Base-by-base conservation (phyloP, 2,113 vertebrate species). In the Gopherus evgoodei region DNA sequence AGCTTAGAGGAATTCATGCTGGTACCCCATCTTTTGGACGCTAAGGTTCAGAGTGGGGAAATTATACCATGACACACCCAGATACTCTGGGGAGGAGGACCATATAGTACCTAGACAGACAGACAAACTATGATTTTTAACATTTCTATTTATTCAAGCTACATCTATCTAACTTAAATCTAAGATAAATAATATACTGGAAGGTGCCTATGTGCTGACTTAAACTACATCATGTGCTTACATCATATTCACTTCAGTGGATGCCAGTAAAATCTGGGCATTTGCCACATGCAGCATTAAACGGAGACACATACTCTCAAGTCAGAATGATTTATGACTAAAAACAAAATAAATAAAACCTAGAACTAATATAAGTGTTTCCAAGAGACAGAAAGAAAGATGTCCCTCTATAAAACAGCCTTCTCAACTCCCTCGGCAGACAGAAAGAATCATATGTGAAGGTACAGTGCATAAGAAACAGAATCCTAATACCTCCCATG, bases 161-260 rank as follows among this genome's bases (percentile, higher is more conserved):
- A 4, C 62, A 29, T 16, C 84, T 29, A 19, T 75, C 83, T 0
- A 0, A 44, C 25, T 3, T 8, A 42, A 21, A 49, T 0, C 3
- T 29, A 24, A 35, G 38, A 1, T 3, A 65, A 16, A 52, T 52
- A 17, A 52, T 52, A 52, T 16, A 52, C 5, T 52, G 50, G 50
- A 17, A 52, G 50, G 50, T 52, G 50, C 50, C 42, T 81, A 19
- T 29, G 11, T 1, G 1, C 8, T 57, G 54, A 44, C 54, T 81
- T 53, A 57, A 57, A 56, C 5, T 76, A 42, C 52, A 83, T 76
- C 75, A 25, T 5, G 0, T 3, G 3, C 11, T 69, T 21, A 4
- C 14, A 54, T 1, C 9, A 0, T 3, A 0, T 2, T 1, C 3
- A 86, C n/a, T 57, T 1, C 0, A 1, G 56, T 9, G 1, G 0